These are phyloP conservation scores for Eledone cirrhosa DNA, from an alignment of 2,888 invertebrate genomes.

Conservation along the genomic window DNA sequence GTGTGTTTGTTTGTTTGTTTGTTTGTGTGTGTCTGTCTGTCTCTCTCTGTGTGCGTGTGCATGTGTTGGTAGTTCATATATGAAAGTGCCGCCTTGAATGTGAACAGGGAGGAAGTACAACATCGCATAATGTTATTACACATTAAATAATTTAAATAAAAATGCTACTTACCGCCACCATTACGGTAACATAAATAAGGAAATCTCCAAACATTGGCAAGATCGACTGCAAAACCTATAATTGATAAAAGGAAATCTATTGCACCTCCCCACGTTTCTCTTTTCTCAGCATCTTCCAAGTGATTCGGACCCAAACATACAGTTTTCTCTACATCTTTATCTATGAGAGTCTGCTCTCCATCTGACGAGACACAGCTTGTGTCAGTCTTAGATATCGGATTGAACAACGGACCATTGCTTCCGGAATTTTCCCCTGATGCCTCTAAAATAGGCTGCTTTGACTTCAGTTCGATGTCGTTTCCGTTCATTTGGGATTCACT, in stretches of 20 bases:
- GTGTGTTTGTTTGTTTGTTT: too few relatives aligned
- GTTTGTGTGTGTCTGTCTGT: too few relatives aligned
- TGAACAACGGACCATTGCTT: constrained; percentile 14
- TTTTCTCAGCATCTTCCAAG: neutral
- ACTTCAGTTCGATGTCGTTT: constrained; percentile 18
- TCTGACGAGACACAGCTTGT: neutral
- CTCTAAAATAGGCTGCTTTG: constrained; percentile 12
- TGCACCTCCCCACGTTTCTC: constrained; percentile 90
- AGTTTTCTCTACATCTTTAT: constrained; percentile 12
- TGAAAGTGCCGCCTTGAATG: too few relatives aligned
- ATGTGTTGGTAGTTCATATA: too few relatives aligned
- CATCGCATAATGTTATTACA: too few relatives aligned
- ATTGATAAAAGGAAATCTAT: constrained; percentile 95
- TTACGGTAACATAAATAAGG: constrained; percentile 93
- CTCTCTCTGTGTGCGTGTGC: too few relatives aligned
- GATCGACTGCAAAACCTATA: constrained; percentile 96
- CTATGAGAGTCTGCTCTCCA: neutral
- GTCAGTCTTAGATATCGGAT: neutral
- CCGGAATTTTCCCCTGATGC: neutral
- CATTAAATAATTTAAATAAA: too few relatives aligned
- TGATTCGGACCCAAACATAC: neutral
- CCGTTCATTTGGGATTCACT: constrained; percentile 19
- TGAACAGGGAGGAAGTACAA: too few relatives aligned
- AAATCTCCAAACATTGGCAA: constrained; percentile 93
- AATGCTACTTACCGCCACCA: constrained; percentile 80